Evolutionary conservation across 2,888 invertebrate genomes (phyloP), one percentile per base, ranked within the genome.

Genomic region (Auanema freiburgensis): DNA sequence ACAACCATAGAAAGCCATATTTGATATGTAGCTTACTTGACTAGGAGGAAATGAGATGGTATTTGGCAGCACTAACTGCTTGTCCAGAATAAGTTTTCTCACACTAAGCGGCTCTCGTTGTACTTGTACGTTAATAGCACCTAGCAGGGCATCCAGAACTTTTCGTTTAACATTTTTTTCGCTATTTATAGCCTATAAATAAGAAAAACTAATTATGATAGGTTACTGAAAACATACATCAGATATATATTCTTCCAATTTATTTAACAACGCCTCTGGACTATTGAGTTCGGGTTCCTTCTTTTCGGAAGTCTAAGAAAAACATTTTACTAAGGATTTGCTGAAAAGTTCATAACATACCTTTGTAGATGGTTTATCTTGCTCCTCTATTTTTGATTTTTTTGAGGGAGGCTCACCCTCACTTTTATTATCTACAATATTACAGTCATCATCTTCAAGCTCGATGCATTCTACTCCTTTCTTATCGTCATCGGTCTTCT

Each of bases 11-110:
- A 16, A 57, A 23, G 12, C 0, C 1, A 33, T 6, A 16, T n/a
- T 25, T 54, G 16, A 16, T 40, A 12, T 25, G 51, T n/a, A 33
- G 25, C 46, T 5, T 50, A 76, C 72, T 67, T 78, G 80, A 58
- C 79, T 79, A 8, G 82, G 82, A 42, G 82, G 82, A 58, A 79
- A 74, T 1, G 80, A 78, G 33, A 82, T 81, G 2, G 81, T 78
- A 63, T 83, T 82, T 5, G 82, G 82, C 1, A 82, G 71, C 10
- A 83, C 80, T 11, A 82, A 67, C 42, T 78, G 72, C 67, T 81
- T 81, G 60, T 81, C 81, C 55, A 82, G 60, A 43, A 81, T 82
- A 43, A 81, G 65, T 52, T 77, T 76, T 5, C 80, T 65, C 6
- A 81, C 81, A 12, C 76, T 71, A 12, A 78, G 71, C 8, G 81